Conservation (phyloP, 2,888 invertebrate species). For the Tipula vernalis region DNA sequence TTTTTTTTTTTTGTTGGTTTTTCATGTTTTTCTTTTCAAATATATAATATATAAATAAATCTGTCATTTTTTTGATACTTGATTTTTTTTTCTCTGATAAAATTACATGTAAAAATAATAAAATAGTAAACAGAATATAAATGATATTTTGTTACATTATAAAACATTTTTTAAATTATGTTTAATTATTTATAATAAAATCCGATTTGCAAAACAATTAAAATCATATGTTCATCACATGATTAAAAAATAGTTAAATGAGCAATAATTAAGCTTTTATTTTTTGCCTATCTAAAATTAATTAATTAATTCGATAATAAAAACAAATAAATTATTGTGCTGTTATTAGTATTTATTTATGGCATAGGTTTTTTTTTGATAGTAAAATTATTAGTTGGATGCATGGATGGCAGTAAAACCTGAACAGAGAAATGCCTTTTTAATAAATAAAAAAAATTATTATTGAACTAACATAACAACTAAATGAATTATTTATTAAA, state of each 20-base stretch:
- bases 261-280: neutral
- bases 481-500: neutral
- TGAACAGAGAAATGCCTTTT: neutral
- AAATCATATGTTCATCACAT: neutral
- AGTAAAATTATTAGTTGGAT: neutral
- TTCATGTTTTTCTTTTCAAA: neutral
- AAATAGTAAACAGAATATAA: neutral
- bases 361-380: neutral
- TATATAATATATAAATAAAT: constrained; percentile 4
- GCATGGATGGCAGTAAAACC: neutral
- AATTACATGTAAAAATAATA: neutral
- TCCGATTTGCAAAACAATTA: neutral
- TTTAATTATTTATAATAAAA: neutral
- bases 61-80: neutral
- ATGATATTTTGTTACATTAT: neutral
- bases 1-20: neutral
- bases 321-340: neutral
- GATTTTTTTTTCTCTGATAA: neutral
- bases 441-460: neutral
- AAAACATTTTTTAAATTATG: neutral
- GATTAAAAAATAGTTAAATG: neutral
- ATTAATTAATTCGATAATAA: neutral
- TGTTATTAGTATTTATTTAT: neutral
- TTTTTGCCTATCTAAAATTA: neutral
- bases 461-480: neutral